Percentiles rank a stretch among this genome's conserved stretches.
Evolutionary conservation across 2,113 vertebrate genomes (phyloP).

Genomic region (Ophiodon elongatus): DNA sequence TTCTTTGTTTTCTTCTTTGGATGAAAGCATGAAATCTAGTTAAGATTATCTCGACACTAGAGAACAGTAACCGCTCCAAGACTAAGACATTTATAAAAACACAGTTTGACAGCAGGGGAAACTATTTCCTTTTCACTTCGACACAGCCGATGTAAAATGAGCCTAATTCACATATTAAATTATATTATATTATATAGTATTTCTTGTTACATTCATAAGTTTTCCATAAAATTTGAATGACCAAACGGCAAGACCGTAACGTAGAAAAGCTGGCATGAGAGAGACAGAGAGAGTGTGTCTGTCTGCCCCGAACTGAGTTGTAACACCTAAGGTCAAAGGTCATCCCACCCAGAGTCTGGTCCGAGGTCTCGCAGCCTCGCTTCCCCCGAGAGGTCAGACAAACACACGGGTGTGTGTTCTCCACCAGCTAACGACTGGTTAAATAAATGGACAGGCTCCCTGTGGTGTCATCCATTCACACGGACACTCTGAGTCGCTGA

Average conservation of each 20-base stretch:
- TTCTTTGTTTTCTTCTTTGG: conserved; percentile 31
- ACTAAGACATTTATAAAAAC: not conserved
- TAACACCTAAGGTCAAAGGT: conserved; percentile 73
- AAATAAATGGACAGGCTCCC: conserved; percentile 71
- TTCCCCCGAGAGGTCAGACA: conserved; percentile 66
- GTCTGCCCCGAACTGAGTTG: conserved; percentile 61
- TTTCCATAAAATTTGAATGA: not conserved
- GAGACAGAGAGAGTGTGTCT: conserved; percentile 18
- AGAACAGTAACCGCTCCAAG: conserved; percentile 15
- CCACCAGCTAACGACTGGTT: conserved; percentile 63
- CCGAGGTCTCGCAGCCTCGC: conserved; percentile 42
- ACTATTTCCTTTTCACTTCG: not conserved
- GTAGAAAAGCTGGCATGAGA: conserved; percentile 3
- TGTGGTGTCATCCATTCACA: conserved; percentile 48
- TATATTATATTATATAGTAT: not conserved
- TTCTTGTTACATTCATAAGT: conserved; percentile 1
- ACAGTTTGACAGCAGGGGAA: not conserved
- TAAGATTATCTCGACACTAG: not conserved
- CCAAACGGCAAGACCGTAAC: not conserved
- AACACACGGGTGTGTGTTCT: conserved; percentile 66
- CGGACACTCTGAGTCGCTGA: conserved; percentile 34
- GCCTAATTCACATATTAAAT: not conserved
- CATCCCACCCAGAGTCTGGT: conserved; percentile 78
- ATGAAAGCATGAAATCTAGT: conserved; percentile 27
- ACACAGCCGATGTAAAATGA: conserved; percentile 13